Base-by-base conservation (phyloP, 1,140 invertebrate species). In the Drosophila equinoxialis region DNA sequence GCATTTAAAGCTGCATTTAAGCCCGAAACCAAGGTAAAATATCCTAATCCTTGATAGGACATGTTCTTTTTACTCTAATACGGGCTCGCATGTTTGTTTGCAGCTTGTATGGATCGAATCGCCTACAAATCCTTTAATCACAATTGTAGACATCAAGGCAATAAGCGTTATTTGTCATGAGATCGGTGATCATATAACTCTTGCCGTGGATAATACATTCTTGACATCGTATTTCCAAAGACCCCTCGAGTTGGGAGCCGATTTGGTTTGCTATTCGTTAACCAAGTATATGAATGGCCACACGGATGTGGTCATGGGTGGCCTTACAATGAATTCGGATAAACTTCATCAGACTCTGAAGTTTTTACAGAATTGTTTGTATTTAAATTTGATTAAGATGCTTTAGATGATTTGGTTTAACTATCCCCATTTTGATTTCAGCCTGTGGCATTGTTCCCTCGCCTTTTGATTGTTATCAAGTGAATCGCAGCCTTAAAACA, bases 261-360 rank as follows among this genome's bases (percentile, higher is more conserved):
- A 99, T 93, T 94, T 99, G 57, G 95, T 96, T 1, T 93, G 98
- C 74, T 98, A 99, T 93, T 99, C 98, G 0, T 81, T 99, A 30
- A 99, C 98, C 0, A 99, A 99, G 93, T 99, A 99, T 89, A 98
- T 99, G 95, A 99, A 99, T 93, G 99, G 98, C 0, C 98, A 99
- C 92, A 96, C 97, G 1, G 99, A 99, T 93, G 96, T 99, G 51
- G 96, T 99, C 1, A 99, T 99, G 99, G 99, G 99, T 4, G 96
- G 96, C 7, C 94, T 96, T 6, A 94, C 96, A 30, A 94, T 95
- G 3, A 98, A 95, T 74, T 94, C 95, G 83, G 94, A 96, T 62
- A 95, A 95, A 55, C 80, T 99, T 0, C 94, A 95, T 77, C 90
- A 96, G 26, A 94, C 94, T 90, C 91, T 99, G 11, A 94, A 95